Evolutionary conservation across 2,888 invertebrate genomes (phyloP).

Genomic region (Torymus auratus): DNA sequence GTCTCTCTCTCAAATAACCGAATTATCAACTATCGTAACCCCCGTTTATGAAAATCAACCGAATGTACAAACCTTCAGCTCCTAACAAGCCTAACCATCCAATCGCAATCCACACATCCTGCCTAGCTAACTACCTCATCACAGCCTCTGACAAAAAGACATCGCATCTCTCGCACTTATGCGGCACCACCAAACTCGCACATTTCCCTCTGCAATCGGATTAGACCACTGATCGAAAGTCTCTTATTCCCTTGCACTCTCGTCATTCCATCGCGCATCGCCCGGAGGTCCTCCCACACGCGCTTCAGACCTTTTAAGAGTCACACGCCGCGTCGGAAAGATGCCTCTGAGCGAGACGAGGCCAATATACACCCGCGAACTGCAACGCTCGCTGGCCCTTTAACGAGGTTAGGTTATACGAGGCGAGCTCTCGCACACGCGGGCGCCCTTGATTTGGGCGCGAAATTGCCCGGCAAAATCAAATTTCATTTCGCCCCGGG

Average conservation of each 20-base stretch:
- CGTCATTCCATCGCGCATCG: constrained; percentile 7
- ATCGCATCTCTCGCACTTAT: background rate
- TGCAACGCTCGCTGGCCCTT: constrained; percentile 54
- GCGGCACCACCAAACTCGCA: constrained; percentile 14
- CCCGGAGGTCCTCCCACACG: constrained; percentile 1
- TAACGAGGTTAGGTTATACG: constrained; percentile 71
- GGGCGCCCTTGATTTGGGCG: constrained; percentile 71
- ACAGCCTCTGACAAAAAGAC: background rate
- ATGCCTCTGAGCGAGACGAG: constrained; percentile 63
- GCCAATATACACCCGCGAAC: constrained; percentile 35
- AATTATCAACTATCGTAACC: too few relatives aligned
- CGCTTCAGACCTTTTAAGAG: constrained; percentile 29
- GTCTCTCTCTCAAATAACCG: too few relatives aligned
- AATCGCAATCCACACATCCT: background rate
- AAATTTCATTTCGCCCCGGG: constrained; percentile 74
- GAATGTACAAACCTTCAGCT: too few relatives aligned
- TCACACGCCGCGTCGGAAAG: constrained; percentile 66
- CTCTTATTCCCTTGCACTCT: background rate
- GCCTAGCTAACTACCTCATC: constrained; percentile 12
- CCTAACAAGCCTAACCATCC: too few relatives aligned
- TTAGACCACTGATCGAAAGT: constrained; percentile 44
- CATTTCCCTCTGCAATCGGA: constrained; percentile 47
- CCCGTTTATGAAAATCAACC: too few relatives aligned
- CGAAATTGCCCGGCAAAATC: constrained; percentile 76
- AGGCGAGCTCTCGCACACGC: constrained; percentile 1